Percentiles rank a stretch among this genome's conserved stretches.
phyloP scores from a whole-genome alignment of 1,140 invertebrate species.

The Ladona fulva region DNA sequence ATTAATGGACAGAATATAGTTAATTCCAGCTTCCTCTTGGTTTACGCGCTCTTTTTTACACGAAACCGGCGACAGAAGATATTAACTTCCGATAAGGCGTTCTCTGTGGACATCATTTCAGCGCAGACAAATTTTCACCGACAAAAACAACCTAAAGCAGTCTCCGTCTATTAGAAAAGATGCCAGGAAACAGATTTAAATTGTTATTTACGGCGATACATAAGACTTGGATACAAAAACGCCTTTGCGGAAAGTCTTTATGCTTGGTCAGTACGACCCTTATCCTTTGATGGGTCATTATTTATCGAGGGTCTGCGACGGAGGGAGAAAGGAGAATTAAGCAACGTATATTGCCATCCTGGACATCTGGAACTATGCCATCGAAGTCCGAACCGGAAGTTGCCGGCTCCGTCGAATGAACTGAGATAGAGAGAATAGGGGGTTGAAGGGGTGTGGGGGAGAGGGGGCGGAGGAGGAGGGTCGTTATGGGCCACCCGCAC shows the following conservation, averaged over 20 bases:
- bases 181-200: conserved; percentile 4
- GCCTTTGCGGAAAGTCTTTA: not conserved
- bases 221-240: not conserved
- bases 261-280: not conserved
- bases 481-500: not conserved
- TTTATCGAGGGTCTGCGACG: not conserved
- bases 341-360: not conserved
- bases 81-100: no score
- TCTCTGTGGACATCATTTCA: no score
- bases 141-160: not conserved
- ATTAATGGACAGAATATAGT: no score
- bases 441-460: not conserved
- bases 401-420: not conserved
- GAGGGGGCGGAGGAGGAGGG: not conserved
- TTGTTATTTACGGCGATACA: not conserved
- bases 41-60: no score
- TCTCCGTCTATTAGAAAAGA: not conserved
- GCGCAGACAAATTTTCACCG: not conserved
- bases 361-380: conserved; percentile 3
- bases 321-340: not conserved
- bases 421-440: not conserved
- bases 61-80: no score
- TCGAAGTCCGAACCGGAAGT: not conserved
- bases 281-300: not conserved
- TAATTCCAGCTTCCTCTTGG: no score